phyloP scores from a whole-genome alignment of 2,113 vertebrate genomes.

The Hylia prasina region DNA sequence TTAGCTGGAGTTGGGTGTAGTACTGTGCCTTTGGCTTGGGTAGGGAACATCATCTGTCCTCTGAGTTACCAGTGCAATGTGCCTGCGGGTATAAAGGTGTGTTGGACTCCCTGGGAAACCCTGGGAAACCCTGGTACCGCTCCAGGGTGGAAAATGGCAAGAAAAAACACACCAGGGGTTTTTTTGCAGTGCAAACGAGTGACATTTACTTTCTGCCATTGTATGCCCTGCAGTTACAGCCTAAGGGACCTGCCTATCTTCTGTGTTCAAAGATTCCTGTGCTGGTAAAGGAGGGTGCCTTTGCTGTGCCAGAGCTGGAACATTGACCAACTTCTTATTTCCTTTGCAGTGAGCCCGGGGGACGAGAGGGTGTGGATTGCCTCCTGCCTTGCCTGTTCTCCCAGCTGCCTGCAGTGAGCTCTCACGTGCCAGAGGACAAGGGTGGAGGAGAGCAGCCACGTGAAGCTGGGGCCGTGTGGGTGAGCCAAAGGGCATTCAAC shows the following conservation, averaged over 20 bases:
- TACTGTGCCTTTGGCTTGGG: neutral
- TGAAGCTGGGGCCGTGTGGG: neutral
- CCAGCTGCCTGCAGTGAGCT: accelerated
- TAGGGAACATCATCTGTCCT: neutral
- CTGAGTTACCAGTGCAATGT: neutral
- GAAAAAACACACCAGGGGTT: neutral
- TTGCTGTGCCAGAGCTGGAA: neutral
- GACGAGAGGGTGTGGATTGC: neutral
- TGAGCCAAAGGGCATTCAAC: neutral
- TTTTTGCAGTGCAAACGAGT: accelerated
- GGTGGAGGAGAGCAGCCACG: neutral
- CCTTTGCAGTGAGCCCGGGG: neutral
- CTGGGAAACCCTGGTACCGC: neutral
- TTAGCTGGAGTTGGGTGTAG: neutral
- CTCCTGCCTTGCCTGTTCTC: neutral
- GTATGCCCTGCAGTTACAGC: neutral
- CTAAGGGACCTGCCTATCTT: neutral
- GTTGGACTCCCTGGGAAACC: neutral
- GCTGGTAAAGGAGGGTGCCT: neutral
- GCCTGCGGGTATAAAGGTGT: neutral
- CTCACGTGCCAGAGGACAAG: neutral
- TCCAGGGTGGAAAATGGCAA: neutral
- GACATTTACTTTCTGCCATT: accelerated
- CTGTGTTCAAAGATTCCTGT: neutral
- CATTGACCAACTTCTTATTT: neutral